phyloP scores from a whole-genome alignment of 92 coral and sea anemone species.

The Desmophyllum pertusum region DNA sequence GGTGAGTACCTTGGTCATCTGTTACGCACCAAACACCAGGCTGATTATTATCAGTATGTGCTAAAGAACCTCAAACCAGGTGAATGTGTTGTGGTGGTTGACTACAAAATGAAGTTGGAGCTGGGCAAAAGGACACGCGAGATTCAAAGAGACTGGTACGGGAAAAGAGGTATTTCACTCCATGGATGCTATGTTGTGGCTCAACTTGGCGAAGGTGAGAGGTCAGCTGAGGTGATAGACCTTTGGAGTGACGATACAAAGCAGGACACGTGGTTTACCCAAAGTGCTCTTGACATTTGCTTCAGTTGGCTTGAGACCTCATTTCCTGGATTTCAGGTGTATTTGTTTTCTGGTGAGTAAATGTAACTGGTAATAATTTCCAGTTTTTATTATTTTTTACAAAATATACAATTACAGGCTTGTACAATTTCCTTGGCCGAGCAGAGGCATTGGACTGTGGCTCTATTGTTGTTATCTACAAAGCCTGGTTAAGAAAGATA shows the following conservation, averaged over 20 bases:
- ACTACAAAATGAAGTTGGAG: slow-evolving; percentile 57
- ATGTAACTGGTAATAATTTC: too few relatives aligned
- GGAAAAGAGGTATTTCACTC: slow-evolving; percentile 34
- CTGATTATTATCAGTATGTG: slow-evolving; percentile 35
- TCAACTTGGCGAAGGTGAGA: slow-evolving; percentile 2
- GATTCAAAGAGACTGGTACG: slow-evolving; percentile 56
- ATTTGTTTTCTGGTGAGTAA: slow-evolving; percentile 56
- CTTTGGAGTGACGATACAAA: slow-evolving; percentile 45
- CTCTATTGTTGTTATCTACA: too few relatives aligned
- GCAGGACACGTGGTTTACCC: too few relatives aligned
- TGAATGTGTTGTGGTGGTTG: slow-evolving; percentile 42
- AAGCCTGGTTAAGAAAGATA: too few relatives aligned
- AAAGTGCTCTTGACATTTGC: too few relatives aligned
- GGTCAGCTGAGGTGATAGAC: slow-evolving; percentile 34
- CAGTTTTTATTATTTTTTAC: too few relatives aligned
- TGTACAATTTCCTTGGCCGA: too few relatives aligned
- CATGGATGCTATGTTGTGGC: slow-evolving; percentile 32
- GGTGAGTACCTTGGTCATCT: slow-evolving; percentile 38
- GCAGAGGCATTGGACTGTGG: too few relatives aligned
- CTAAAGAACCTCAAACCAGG: slow-evolving; percentile 52
- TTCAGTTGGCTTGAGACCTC: too few relatives aligned
- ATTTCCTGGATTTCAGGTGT: slow-evolving; percentile 33
- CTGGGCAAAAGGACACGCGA: slow-evolving; percentile 39
- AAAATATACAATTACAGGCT: too few relatives aligned
- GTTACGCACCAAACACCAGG: slow-evolving; percentile 53